phyloP scores from a whole-genome alignment of 2,888 invertebrate species.

The Tineola bisselliella region DNA sequence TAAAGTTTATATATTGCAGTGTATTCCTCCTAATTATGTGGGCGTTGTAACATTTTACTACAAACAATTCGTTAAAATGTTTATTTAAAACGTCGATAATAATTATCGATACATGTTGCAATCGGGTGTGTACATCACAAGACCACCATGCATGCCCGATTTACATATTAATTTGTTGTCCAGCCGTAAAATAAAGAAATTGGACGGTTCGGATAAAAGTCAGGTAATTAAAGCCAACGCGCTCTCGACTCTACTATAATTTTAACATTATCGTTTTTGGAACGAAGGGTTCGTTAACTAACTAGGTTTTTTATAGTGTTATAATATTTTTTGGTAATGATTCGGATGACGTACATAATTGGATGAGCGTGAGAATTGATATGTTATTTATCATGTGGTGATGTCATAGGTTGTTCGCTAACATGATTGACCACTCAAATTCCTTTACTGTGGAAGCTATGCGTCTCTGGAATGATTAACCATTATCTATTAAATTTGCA shows the following conservation, averaged over 20 bases:
- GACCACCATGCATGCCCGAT: conserved; percentile 56
- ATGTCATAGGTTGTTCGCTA: too few relatives aligned
- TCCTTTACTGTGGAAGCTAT: too few relatives aligned
- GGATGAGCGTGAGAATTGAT: background rate
- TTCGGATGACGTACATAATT: background rate
- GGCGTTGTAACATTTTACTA: too few relatives aligned
- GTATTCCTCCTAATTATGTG: background rate
- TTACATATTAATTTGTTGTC: conserved; percentile 65
- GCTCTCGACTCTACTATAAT: conserved; percentile 30
- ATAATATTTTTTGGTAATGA: background rate
- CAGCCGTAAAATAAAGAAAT: conserved; percentile 64
- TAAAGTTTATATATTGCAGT: background rate
- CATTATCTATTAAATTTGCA: too few relatives aligned
- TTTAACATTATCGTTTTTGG: conserved; percentile 40
- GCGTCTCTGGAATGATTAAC: too few relatives aligned
- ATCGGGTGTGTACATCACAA: conserved; percentile 9
- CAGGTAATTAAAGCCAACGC: conserved; percentile 49
- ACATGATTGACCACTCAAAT: too few relatives aligned
- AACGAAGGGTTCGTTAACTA: conserved; percentile 21
- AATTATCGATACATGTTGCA: background rate
- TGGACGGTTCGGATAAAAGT: conserved; percentile 44
- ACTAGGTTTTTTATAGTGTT: conserved; percentile 4
- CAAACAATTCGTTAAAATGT: too few relatives aligned
- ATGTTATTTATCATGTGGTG: too few relatives aligned
- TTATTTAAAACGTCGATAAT: background rate